These are phyloP conservation scores for Cepaea hortensis DNA, from an alignment of 2,888 invertebrate species.

Conservation along the genomic window DNA sequence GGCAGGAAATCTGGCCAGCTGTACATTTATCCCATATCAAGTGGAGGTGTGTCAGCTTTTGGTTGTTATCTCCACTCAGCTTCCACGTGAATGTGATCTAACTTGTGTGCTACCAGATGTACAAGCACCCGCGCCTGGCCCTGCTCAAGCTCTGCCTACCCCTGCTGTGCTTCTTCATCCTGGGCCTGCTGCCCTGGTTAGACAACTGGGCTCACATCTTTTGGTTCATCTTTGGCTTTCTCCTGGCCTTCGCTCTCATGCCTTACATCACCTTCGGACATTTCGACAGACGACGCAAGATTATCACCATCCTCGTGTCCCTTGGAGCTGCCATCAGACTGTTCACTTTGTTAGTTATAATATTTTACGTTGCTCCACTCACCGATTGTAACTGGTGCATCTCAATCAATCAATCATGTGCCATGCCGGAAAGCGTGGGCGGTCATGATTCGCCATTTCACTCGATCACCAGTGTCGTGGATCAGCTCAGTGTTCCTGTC, in stretches of 20 bases:
- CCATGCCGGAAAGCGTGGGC: no score
- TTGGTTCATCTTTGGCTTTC: slow-evolving; percentile 94
- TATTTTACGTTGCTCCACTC: slow-evolving; percentile 91
- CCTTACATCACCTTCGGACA: slow-evolving; percentile 94
- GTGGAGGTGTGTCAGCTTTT: slow-evolving; percentile 79
- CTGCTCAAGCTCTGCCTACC: slow-evolving; percentile 67
- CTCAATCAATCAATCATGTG: no score
- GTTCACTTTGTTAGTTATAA: slow-evolving; percentile 84
- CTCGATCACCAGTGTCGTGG: no score
- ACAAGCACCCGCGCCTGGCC: slow-evolving; percentile 76
- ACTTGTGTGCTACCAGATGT: slow-evolving; percentile 85
- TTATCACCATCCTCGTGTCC: slow-evolving; percentile 84
- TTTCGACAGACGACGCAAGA: slow-evolving; percentile 86
- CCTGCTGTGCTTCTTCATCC: slow-evolving; percentile 68
- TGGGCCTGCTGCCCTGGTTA: slow-evolving; percentile 96
- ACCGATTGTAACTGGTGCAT: slow-evolving; percentile 91
- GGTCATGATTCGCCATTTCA: no score
- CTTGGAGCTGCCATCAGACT: slow-evolving; percentile 83
- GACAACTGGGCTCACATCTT: slow-evolving; percentile 98
- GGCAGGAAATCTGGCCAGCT: slow-evolving; percentile 96
- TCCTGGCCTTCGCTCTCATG: slow-evolving; percentile 93
- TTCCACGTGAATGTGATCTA: no score
- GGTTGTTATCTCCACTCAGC: no score
- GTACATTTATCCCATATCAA: slow-evolving; percentile 96
- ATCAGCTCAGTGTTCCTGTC: no score